These are phyloP conservation scores for Parazoanthus atlanticus DNA, from an alignment of 92 coral and sea anemone genomes.

Conservation along the genomic window DNA sequence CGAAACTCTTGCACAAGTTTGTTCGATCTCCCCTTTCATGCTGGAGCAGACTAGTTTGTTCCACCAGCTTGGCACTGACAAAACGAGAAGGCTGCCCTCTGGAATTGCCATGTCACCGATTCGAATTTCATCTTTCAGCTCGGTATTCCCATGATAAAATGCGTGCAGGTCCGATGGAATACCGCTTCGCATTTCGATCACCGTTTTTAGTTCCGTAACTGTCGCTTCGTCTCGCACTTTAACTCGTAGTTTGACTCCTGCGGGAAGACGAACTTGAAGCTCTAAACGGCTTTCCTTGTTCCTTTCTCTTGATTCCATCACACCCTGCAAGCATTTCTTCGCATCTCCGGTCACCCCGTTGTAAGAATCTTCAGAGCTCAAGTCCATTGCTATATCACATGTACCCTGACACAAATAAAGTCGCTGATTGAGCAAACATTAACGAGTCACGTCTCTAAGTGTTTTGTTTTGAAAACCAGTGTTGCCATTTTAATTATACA, in stretches of 20 bases:
- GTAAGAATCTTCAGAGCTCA: neutral
- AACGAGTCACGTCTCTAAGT: neutral
- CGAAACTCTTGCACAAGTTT: slow-evolving; percentile 50
- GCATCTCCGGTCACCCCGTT: neutral
- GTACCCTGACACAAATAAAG: neutral
- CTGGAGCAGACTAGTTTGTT: slow-evolving; percentile 53
- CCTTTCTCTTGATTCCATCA: neutral
- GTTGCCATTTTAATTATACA: neutral
- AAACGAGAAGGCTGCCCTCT: slow-evolving; percentile 15
- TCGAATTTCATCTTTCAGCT: slow-evolving; percentile 49
- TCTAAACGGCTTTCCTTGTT: slow-evolving; percentile 9
- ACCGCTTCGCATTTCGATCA: slow-evolving; percentile 50
- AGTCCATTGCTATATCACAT: neutral
- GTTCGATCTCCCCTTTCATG: slow-evolving; percentile 60
- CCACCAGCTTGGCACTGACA: slow-evolving; percentile 59
- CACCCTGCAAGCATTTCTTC: neutral
- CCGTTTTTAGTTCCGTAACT: slow-evolving; percentile 47
- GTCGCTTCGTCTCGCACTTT: slow-evolving; percentile 31
- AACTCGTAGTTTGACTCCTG: slow-evolving; percentile 18
- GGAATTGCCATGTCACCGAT: slow-evolving; percentile 46
- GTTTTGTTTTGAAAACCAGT: neutral
- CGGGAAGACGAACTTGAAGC: slow-evolving; percentile 40
- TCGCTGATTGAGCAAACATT: neutral
- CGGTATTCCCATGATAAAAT: slow-evolving; percentile 33
- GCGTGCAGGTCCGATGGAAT: slow-evolving; percentile 61